Base-by-base conservation (phyloP, 2,113 vertebrate species). In the Muntiacus reevesi region DNA sequence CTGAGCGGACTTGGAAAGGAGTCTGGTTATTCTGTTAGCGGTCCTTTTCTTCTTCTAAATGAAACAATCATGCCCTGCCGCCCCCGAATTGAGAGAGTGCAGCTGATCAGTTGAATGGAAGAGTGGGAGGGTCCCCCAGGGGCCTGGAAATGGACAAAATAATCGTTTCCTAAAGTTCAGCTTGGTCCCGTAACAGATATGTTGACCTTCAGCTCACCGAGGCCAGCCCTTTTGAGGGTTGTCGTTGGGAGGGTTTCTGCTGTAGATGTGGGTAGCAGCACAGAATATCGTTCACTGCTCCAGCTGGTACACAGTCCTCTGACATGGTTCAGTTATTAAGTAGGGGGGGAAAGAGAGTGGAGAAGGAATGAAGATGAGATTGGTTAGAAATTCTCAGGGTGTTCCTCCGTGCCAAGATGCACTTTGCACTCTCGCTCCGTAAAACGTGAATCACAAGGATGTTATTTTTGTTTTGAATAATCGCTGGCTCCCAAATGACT, bases 331-430 rank as follows among this genome's bases (percentile, higher is more conserved):
- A 4, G 43, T 12, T 52, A 52, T 28, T 14, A 45, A 55, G 28
- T 13, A 10, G 7, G 7, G 5, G 36, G 21, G 2, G 0, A 5
- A 23, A 25, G 30, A 19, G 17, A 23, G 17, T 1, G 3, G 1
- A 52, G 54, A 33, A 57, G 25, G 9, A 15, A 16, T 4, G 15
- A 28, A 36, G 9, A 36, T 50, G 43, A 67, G 50, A 45, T 79
- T 11, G 40, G 3, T 47, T 43, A 3, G 45, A 55, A 83, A n/a
- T 15, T 1, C 16, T 3, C 15, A 8, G 7, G 8, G 2, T 83
- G 25, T 76, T 47, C 52, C 50, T 62, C 36, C 15, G 3, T 5
- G 3, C 8, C 5, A 3, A 2, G 83, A 16, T 1, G 27, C 12
- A 28, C 52, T 94, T 3, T 15, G 25, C 4, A 5, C 23, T 33